Evolutionary conservation across 2,113 vertebrate species (phyloP).

Genomic region (Chroicocephalus ridibundus): DNA sequence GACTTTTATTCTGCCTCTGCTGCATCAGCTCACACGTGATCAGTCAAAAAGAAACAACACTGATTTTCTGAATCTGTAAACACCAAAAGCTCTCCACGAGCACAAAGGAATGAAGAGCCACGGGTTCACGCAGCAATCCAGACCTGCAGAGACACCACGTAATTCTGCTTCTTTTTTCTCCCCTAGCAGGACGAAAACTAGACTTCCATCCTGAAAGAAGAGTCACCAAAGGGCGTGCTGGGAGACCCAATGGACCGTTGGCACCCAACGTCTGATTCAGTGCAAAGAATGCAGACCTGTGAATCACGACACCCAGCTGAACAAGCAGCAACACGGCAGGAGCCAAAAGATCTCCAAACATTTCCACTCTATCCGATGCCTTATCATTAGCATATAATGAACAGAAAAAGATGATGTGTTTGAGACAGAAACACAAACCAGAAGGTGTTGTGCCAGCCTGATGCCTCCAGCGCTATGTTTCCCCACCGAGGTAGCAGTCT

Average conservation of each 20-base stretch:
- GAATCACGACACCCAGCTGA: background rate
- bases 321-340: background rate
- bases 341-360: background rate
- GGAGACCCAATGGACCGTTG: background rate
- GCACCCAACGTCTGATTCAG: background rate
- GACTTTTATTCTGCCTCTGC: background rate
- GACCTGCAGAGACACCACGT: background rate
- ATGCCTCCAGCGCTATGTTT: background rate
- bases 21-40: background rate
- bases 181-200: background rate
- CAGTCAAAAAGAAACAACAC: background rate
- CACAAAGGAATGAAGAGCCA: background rate
- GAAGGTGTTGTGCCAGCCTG: background rate
- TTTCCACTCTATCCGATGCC: background rate
- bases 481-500: background rate
- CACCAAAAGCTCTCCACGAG: background rate
- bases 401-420: background rate
- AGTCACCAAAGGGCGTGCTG: background rate
- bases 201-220: background rate
- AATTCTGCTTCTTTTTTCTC: background rate
- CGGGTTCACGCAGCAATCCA: background rate
- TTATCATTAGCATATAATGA: background rate
- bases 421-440: background rate
- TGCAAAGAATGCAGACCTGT: constrained; percentile 8
- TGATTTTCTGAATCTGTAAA: background rate